These are phyloP conservation scores for Carcina quercana DNA, from an alignment of 2,888 invertebrate genomes.

Conservation along the genomic window DNA sequence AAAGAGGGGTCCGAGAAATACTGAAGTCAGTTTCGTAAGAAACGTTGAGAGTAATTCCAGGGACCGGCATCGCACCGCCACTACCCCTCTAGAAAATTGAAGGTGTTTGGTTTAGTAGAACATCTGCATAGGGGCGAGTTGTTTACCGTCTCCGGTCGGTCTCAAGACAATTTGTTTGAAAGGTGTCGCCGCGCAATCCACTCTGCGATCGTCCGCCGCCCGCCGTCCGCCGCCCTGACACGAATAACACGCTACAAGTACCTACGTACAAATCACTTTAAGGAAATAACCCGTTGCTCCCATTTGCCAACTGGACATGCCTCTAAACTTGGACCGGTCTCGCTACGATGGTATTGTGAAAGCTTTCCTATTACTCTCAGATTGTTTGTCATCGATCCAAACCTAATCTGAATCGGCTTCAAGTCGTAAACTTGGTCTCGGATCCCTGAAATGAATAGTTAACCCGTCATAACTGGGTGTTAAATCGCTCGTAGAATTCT, in stretches of 20 bases:
- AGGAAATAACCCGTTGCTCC: slow-evolving; percentile 46
- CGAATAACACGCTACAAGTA: slow-evolving; percentile 46
- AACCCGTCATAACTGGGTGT: too few species aligned
- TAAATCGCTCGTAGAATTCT: too few species aligned
- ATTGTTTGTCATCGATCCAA: slow-evolving; percentile 14
- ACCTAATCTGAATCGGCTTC: slow-evolving; percentile 14
- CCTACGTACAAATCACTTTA: slow-evolving; percentile 55
- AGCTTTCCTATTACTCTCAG: slow-evolving; percentile 28
- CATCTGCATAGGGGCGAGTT: slow-evolving; percentile 65
- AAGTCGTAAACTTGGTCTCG: too few species aligned
- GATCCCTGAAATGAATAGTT: background rate
- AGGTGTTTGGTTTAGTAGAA: slow-evolving; percentile 52
- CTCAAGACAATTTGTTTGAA: slow-evolving; percentile 73
- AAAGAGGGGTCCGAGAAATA: slow-evolving; percentile 35
- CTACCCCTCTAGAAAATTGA: slow-evolving; percentile 48
- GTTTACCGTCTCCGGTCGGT: slow-evolving; percentile 59
- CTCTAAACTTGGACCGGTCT: slow-evolving; percentile 35
- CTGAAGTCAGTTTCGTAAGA: slow-evolving; percentile 33
- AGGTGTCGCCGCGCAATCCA: slow-evolving; percentile 70
- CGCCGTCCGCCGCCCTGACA: slow-evolving; percentile 45
- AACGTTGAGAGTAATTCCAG: slow-evolving; percentile 51
- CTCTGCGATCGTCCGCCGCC: slow-evolving; percentile 46
- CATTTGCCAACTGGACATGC: slow-evolving; percentile 49
- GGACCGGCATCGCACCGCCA: too few species aligned
- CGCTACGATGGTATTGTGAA: slow-evolving; percentile 35